These are phyloP conservation scores for Aphyosemion australe DNA, from an alignment of 2,113 vertebrate species.

Conservation along the genomic window DNA sequence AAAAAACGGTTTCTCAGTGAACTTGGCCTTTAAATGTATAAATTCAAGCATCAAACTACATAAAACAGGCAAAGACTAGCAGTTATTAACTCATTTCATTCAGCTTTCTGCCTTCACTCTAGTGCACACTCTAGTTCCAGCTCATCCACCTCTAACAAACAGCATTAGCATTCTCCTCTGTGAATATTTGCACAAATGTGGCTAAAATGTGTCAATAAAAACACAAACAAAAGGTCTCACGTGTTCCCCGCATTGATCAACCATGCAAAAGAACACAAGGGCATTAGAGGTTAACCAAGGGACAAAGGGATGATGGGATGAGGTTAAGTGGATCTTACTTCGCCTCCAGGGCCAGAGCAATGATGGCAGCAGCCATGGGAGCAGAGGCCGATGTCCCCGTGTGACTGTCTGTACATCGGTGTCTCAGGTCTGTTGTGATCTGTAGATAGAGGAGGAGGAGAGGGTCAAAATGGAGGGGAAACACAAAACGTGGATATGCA, in stretches of 20 bases:
- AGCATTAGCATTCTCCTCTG: too few species aligned
- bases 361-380: conserved; percentile 98
- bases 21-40: too few species aligned
- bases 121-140: too few species aligned
- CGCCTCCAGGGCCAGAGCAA: conserved; percentile 96
- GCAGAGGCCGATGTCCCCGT: conserved; percentile 97
- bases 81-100: background rate
- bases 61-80: background rate
- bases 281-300: conserved; percentile 39
- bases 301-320: conserved; percentile 43
- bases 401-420: conserved; percentile 98
- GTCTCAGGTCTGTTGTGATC: conserved; percentile 97
- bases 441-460: conserved; percentile 64
- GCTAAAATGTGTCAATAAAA: background rate
- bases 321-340: conserved; percentile 88
- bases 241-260: conserved; percentile 26
- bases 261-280: conserved; percentile 16
- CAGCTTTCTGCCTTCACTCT: background rate
- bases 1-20: too few species aligned
- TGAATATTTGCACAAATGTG: too few species aligned
- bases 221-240: conserved; percentile 19
- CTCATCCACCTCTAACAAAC: too few species aligned
- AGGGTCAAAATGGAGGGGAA: conserved; percentile 2
- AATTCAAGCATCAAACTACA: background rate
- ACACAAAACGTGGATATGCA: background rate